phyloP scores from a whole-genome alignment of 1,140 invertebrate species.

The Tribolium madens region DNA sequence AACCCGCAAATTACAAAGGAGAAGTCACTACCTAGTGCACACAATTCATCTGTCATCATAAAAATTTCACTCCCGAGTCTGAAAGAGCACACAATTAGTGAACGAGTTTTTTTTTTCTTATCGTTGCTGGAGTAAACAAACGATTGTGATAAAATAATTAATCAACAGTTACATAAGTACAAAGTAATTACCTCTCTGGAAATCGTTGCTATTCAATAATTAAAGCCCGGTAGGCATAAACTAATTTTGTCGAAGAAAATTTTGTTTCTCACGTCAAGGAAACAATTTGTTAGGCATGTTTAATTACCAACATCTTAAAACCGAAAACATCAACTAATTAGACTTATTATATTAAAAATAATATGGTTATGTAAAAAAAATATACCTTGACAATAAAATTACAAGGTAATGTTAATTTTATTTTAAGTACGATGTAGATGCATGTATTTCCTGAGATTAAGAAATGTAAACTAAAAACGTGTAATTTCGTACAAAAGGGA shows the following conservation, averaged over 20 bases:
- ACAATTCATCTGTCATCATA: slow-evolving; percentile 61
- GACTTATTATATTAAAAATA: slow-evolving; percentile 38
- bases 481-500: slow-evolving; percentile 31
- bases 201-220: slow-evolving; percentile 35
- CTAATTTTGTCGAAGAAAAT: slow-evolving; percentile 31
- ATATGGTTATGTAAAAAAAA: slow-evolving; percentile 40
- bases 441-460: slow-evolving; percentile 43
- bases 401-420: slow-evolving; percentile 52
- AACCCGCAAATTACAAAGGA: slow-evolving; percentile 57
- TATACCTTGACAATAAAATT: slow-evolving; percentile 48
- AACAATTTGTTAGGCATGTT: slow-evolving; percentile 28
- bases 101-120: not conserved
- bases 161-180: slow-evolving; percentile 39
- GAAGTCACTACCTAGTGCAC: slow-evolving; percentile 52
- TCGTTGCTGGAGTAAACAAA: slow-evolving; percentile 13
- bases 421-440: slow-evolving; percentile 51
- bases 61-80: slow-evolving; percentile 49
- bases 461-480: slow-evolving; percentile 34
- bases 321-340: slow-evolving; percentile 31
- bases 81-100: slow-evolving; percentile 19
- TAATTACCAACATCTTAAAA: slow-evolving; percentile 29
- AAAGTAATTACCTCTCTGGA: slow-evolving; percentile 29
- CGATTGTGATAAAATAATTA: slow-evolving; percentile 31
- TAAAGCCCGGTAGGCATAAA: slow-evolving; percentile 36
- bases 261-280: slow-evolving; percentile 33